A percentile compares a stretch with the other conserved stretches of the same genome.
Evolutionary conservation across 1,140 invertebrate genomes (phyloP).

Genomic region (Oreohelix idahoensis): DNA sequence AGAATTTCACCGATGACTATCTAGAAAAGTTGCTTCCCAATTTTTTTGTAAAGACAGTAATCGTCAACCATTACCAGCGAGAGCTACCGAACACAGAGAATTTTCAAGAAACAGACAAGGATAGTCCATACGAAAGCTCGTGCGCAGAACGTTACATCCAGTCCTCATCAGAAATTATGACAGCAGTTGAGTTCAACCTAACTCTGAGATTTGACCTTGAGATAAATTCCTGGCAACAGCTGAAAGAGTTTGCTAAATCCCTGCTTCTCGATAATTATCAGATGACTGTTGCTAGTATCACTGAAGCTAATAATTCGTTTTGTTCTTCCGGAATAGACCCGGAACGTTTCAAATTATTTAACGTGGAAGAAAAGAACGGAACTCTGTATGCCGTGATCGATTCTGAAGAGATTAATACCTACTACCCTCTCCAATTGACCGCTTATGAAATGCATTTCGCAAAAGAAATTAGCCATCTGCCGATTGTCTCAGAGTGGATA

Average conservation of each 20-base stretch:
- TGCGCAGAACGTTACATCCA: neutral
- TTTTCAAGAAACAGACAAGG: neutral
- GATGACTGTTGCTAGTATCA: neutral
- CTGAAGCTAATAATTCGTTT: neutral
- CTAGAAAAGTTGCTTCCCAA: neutral
- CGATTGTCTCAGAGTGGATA: neutral
- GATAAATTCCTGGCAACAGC: neutral
- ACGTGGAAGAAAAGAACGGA: neutral
- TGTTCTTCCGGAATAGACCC: neutral
- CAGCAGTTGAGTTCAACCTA: neutral
- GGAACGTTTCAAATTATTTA: neutral
- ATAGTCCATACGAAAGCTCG: neutral
- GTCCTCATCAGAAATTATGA: neutral
- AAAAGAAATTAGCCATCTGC: neutral
- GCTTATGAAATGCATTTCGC: neutral
- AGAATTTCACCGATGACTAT: neutral
- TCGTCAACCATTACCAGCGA: neutral
- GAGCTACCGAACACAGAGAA: neutral
- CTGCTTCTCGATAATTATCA: neutral
- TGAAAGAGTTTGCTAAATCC: neutral
- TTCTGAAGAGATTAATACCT: too few relatives aligned
- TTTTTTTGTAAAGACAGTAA: neutral
- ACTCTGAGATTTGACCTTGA: neutral
- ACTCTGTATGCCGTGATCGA: neutral
- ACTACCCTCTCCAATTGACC: neutral